phyloP scores from a whole-genome alignment of 2,113 vertebrate genomes.

The Turdus rufiventris region DNA sequence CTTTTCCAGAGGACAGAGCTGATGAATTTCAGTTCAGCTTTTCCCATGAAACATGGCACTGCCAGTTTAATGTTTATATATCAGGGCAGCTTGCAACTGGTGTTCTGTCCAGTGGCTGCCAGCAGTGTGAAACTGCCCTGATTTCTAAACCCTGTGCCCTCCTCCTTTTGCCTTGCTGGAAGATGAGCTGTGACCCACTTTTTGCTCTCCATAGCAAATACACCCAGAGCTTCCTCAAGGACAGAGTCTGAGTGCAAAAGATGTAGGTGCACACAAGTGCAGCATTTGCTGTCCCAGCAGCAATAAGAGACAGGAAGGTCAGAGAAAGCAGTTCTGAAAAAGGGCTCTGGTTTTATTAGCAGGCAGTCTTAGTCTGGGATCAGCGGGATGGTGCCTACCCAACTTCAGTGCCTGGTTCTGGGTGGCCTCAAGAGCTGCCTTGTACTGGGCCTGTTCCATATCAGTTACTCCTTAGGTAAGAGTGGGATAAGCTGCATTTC shows the following conservation, averaged over 20 bases:
- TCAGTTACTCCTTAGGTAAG: background rate
- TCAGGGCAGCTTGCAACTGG: background rate
- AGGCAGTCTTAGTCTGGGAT: background rate
- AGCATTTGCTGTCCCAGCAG: background rate
- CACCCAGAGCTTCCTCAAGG: background rate
- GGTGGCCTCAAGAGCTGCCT: background rate
- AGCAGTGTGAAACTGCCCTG: background rate
- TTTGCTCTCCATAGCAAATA: fast-evolving
- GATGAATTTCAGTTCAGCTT: background rate
- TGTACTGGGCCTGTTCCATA: fast-evolving
- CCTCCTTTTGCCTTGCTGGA: background rate
- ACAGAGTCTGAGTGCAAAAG: fast-evolving
- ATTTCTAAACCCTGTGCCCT: background rate
- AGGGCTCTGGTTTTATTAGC: background rate
- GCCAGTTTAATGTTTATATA: fast-evolving
- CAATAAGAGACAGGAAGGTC: background rate
- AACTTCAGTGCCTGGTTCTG: background rate
- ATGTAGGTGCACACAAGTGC: background rate
- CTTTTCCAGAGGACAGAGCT: background rate
- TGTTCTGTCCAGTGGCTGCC: background rate
- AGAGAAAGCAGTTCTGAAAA: background rate
- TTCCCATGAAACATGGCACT: fast-evolving
- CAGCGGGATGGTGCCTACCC: fast-evolving
- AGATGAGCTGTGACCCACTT: background rate
- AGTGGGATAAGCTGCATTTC: background rate